Evolutionary conservation across 2,888 invertebrate species (phyloP).

Genomic region (Thelaira solivaga): DNA sequence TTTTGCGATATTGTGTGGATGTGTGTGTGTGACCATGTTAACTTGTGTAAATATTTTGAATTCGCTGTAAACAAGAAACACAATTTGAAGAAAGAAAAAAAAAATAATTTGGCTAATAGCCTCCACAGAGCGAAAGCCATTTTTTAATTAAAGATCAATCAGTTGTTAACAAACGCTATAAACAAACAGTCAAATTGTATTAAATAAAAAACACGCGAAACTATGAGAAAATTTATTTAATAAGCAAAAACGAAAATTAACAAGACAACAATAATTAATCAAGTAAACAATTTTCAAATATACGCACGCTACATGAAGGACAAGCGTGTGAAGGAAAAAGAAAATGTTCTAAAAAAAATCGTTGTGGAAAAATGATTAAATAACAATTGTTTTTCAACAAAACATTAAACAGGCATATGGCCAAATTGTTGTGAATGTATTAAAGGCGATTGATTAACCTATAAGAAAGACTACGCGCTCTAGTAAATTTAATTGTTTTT

Average conservation of each 20-base stretch:
- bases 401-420: too few species aligned
- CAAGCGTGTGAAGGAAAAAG: neutral
- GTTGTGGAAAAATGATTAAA: neutral
- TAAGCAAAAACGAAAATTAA: neutral
- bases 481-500: too few species aligned
- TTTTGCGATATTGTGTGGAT: neutral
- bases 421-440: too few species aligned
- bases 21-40: too few species aligned
- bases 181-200: conserved; percentile 28
- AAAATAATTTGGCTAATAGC: conserved; percentile 33
- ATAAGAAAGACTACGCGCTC: too few species aligned
- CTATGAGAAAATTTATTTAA: neutral
- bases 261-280: neutral
- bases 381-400: too few species aligned
- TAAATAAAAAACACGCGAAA: conserved; percentile 4
- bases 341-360: neutral
- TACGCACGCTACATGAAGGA: too few species aligned
- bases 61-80: conserved; percentile 25
- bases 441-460: too few species aligned
- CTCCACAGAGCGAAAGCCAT: conserved; percentile 23
- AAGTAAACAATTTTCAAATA: too few species aligned
- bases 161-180: conserved; percentile 48
- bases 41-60: too few species aligned
- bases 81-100: too few species aligned
- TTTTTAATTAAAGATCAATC: conserved; percentile 47